Base-by-base conservation (phyloP, 2,797 vertebrate species). In the Benthosema pterotum region DNA sequence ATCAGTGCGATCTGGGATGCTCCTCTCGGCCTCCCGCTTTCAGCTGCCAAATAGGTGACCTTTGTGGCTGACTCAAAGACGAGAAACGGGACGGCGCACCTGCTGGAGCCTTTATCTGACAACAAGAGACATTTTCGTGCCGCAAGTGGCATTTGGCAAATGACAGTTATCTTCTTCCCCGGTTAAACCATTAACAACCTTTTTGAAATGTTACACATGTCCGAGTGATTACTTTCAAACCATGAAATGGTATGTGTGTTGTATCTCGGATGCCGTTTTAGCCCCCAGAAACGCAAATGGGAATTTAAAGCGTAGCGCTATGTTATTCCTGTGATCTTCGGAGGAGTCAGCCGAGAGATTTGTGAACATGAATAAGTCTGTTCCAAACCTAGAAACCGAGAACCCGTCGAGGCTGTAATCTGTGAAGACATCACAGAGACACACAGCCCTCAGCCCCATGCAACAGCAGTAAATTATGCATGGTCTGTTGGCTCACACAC, bases 121-220 rank as follows among this genome's bases (percentile, higher is more conserved):
- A 50, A 83, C 72, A 77, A 65, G 67, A 42, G 13, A 50, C 65
- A 66, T 70, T 78, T 79, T 52, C n/a, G 64, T 66, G 55, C 68
- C 2, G 17, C 14, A 4, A 65, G 66, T 77, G 79, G 69, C 72
- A 72, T 83, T 77, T 75, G 55, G 73, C 63, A 65, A 67, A 45
- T 72, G 71, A 78, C 76, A 76, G 64, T 19, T 1, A 11, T 13
- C 52, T 68, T 57, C 60, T 72, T 52, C 13, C 56, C 64, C 69
- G 71, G 78, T 81, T 83, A 54, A 73, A 85, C 83, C 71, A 82
- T 68, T 71, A 71, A 61, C 75, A 71, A 79, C 76, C 80, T 81
- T 80, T 85, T 72, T 79, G 58, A 78, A 65, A 57, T 60, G 70
- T 58, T 55, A 49, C 62, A 13, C 28, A n/a, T 52, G 42, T 22